phyloP scores from a whole-genome alignment of 2,113 vertebrate species.

The Chamaea fasciata region DNA sequence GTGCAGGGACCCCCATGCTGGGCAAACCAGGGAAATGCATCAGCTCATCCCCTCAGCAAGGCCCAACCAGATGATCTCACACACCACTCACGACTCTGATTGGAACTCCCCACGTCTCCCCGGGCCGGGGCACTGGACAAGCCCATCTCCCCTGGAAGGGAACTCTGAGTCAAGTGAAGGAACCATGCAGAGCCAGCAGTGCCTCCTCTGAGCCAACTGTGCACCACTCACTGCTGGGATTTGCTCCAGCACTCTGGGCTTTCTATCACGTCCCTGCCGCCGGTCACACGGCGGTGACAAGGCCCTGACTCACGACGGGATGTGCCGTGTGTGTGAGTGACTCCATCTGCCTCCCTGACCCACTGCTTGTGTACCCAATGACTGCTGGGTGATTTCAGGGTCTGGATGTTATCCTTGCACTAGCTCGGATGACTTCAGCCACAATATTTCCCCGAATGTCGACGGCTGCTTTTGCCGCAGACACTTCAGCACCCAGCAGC shows the following conservation, averaged over 20 bases:
- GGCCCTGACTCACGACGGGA: conserved; percentile 29
- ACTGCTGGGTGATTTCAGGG: neutral
- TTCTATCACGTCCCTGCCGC: neutral
- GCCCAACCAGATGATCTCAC: neutral
- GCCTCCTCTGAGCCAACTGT: conserved; percentile 12
- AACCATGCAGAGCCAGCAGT: neutral
- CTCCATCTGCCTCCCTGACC: conserved; percentile 16
- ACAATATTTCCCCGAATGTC: neutral
- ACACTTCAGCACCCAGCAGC: neutral
- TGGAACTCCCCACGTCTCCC: neutral
- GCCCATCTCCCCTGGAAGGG: accelerated
- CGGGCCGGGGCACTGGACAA: accelerated
- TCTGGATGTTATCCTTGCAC: neutral
- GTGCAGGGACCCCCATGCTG: accelerated
- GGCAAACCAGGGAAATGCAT: neutral
- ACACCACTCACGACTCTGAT: neutral
- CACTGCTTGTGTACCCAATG: neutral
- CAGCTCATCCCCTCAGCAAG: neutral
- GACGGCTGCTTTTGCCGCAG: neutral
- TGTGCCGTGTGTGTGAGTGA: neutral
- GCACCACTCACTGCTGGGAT: neutral
- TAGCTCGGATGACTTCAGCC: neutral
- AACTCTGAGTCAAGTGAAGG: neutral
- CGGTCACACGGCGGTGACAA: neutral
- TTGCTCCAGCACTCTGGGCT: neutral